Conservation (phyloP, 2,113 vertebrate species). For the Saguinus imperator region DNA sequence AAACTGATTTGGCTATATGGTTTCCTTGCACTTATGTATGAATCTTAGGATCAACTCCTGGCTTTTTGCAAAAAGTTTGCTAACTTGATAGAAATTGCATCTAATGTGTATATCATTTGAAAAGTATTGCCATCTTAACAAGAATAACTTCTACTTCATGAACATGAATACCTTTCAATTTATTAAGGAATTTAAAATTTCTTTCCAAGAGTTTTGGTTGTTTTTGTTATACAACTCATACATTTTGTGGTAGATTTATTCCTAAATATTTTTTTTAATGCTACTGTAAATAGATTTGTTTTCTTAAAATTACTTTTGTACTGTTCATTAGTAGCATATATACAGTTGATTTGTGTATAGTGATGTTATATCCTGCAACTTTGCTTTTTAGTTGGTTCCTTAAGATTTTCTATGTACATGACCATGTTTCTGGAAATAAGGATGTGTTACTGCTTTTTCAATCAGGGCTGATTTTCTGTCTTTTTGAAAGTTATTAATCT, state of each 20-base stretch:
- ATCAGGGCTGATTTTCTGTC: no score
- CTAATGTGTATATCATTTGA: not conserved
- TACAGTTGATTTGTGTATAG: not conserved
- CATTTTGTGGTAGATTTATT: not conserved
- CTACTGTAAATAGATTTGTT: not conserved
- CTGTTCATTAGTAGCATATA: not conserved
- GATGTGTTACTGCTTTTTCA: no score
- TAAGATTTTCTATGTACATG: not conserved
- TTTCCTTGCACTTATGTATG: not conserved
- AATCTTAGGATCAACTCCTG: not conserved
- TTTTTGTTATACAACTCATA: not conserved
- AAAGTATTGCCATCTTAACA: not conserved
- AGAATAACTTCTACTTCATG: not conserved
- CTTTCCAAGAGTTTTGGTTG: not conserved
- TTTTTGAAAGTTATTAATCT: no score
- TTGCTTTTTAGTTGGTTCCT: not conserved
- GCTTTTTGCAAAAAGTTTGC: not conserved
- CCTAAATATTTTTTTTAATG: not conserved
- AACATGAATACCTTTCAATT: not conserved
- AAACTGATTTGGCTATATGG: not conserved
- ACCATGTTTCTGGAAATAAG: not conserved
- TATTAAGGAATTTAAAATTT: not conserved
- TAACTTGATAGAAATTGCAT: not conserved
- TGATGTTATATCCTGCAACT: not conserved
- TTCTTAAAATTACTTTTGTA: not conserved